Base-by-base conservation (phyloP, 92 coral and sea anemone genomes). In the Palythoa grandiflora region DNA sequence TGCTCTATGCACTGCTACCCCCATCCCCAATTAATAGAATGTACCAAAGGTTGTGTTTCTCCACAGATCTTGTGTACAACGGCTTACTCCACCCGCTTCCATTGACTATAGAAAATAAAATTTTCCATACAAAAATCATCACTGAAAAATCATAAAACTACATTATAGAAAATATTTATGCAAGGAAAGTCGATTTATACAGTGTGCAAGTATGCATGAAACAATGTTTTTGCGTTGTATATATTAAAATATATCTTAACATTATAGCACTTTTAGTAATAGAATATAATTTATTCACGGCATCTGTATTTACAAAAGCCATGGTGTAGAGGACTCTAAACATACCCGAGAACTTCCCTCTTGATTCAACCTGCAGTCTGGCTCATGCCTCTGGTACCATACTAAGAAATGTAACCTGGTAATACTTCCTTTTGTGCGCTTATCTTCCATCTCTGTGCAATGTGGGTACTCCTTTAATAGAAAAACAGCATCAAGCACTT, bases 401-500 rank as follows among this genome's bases (percentile, higher is more conserved):
- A 17, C 71, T 65, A 16, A 65, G 71, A 65, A 65, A 0, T 65
- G 71, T 36, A 65, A 65, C 36, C 71, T 65, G 16, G 37, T 65
- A 65, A 65, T 65, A 65, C 21, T 6, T 19, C 12, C 70, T 19
- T 63, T 63, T 63, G 70, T 65, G 17, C 71, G 71, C 71, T 65
- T 65, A 20, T 65, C 70, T 63, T 63, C 70, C 70, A 63, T 63
- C 70, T 63, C 70, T 15, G 70, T 63, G 15, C 73, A 68, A 19
- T 7, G 38, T 1, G 38, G 38, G 38, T 40, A 68, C 40, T 92
- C 89, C 71, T 61, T 74, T 71, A 88, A 84, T 17, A 91, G 51
- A 84, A 83, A 85, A 16, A 87, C 52, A 17, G 76, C 90, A 77
- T 90, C 90, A 47, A 92, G 38, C 37, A 92, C 92, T 86, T 92